Evolutionary conservation across 2,113 vertebrate species (phyloP), one percentile per base, ranked within the genome.

Genomic region (Phalacrocorax pelagicus): DNA sequence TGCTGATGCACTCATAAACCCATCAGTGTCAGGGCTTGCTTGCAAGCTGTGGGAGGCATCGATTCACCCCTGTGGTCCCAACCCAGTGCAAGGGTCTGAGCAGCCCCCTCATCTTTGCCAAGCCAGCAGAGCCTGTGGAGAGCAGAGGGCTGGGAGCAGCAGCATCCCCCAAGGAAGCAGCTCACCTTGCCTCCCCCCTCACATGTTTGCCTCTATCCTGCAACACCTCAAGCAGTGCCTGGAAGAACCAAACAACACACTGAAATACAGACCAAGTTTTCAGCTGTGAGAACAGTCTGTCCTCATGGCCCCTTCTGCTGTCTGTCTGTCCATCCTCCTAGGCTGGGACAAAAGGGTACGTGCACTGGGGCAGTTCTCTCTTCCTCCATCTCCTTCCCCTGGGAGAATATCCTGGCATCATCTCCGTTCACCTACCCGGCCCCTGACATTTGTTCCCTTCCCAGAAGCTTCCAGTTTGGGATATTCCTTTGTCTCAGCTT

Each of bases 401-500:
- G 74, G 55, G 40, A 92, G 82, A 77, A 92, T 92, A 86, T 88
- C 77, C 80, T 72, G 88, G 88, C 69, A 93, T 61, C 72, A 61
- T 57, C 40, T 79, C 54, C 86, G 61, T 88, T 86, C 72, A 74
- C 72, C 77, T 93, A 34, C 51, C 8, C 2, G 0, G 13, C 12
- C 52, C 55, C 20, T 92, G 80, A 92, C 75, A 71, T 94, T 88
- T 91, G 77, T 61, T 78, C 69, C 61, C 52, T 84, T 92, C 58
- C 65, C 71, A 92, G 82, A 8, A 86, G 40, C 65, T 94, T 96
- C 92, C 91, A 94, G 83, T 86, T 91, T 52, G 57, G 80, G 77
- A 81, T 18, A 36, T 74, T 96, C 62, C 88, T 94, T 95, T 92
- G 90, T 94, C 70, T 87, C 2, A 2, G 69, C 77, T 96, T 96